Percentiles rank a stretch among this genome's conserved stretches.
Evolutionary conservation across 1,140 invertebrate species (phyloP).

Genomic region (Leucophenga varia): DNA sequence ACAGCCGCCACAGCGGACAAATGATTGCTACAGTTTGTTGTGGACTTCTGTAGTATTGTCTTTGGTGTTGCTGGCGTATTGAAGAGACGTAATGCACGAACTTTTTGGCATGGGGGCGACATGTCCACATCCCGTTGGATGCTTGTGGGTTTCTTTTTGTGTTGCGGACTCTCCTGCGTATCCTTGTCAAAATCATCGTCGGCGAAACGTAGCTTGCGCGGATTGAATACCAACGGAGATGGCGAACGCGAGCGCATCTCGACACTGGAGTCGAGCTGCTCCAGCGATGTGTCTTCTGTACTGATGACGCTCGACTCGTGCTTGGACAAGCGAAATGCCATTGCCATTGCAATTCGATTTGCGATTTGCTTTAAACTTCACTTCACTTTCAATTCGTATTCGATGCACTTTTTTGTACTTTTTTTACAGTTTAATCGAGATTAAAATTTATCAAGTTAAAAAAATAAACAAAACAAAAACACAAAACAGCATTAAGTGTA

Average conservation of each 20-base stretch:
- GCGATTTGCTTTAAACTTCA: too few relatives aligned
- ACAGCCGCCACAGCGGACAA: conserved; percentile 51
- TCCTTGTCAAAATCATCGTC: conserved; percentile 48
- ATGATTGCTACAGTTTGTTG: conserved; percentile 59
- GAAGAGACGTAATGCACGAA: conserved; percentile 76
- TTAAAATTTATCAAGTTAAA: too few relatives aligned
- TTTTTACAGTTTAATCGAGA: too few relatives aligned
- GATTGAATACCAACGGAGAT: conserved; percentile 37
- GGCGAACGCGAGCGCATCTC: conserved; percentile 42
- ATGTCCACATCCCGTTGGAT: conserved; percentile 25
- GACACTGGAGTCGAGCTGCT: conserved; percentile 40
- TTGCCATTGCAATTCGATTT: too few relatives aligned
- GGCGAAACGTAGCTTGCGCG: conserved; percentile 45
- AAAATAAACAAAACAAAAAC: too few relatives aligned
- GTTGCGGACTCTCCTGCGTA: conserved; percentile 26
- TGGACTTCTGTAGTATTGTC: conserved; percentile 76
- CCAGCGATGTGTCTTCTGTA: conserved; percentile 24
- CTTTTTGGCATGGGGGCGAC: conserved; percentile 78
- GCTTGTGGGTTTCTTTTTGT: too few relatives aligned
- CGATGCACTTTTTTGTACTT: too few relatives aligned
- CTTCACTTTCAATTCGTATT: too few relatives aligned
- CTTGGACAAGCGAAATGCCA: conserved; percentile 43
- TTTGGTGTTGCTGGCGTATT: conserved; percentile 85
- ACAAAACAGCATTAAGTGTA: too few relatives aligned
- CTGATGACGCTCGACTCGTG: conserved; percentile 38